phyloP scores from a whole-genome alignment of 35 echinoderm and acorn worm genomes.

The Apostichopus californicus region DNA sequence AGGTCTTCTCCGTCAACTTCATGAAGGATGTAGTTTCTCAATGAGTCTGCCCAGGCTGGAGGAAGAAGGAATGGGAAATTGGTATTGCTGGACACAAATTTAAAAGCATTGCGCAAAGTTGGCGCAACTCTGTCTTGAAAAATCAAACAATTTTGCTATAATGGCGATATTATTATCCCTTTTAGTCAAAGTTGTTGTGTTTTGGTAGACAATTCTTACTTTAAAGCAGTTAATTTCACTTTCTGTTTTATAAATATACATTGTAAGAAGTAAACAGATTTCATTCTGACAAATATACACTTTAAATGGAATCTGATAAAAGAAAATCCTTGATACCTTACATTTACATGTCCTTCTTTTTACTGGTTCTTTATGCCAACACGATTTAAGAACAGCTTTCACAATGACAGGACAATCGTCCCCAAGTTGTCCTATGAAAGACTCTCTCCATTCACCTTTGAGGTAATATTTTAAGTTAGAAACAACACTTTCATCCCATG shows the following conservation, averaged over 20 bases:
- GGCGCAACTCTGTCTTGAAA: too few relatives aligned
- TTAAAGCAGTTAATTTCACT: too few relatives aligned
- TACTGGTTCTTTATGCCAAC: constrained; percentile 23
- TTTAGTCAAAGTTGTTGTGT: too few relatives aligned
- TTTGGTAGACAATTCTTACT: too few relatives aligned
- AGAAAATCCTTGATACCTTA: background rate
- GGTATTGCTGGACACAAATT: too few relatives aligned
- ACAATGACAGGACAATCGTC: background rate
- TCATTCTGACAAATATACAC: background rate
- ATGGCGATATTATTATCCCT: too few relatives aligned
- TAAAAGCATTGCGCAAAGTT: too few relatives aligned
- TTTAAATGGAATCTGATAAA: background rate
- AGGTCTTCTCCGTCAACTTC: background rate
- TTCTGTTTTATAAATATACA: too few relatives aligned
- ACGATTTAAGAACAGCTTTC: background rate
- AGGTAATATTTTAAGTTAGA: background rate
- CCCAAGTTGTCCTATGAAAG: background rate
- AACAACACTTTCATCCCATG: background rate
- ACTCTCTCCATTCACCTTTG: background rate
- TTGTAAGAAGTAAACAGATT: too few relatives aligned
- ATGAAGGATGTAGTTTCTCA: background rate
- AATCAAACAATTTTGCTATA: too few relatives aligned
- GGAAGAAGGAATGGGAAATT: background rate
- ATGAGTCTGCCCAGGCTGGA: background rate
- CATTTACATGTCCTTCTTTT: background rate